phyloP scores from a whole-genome alignment of 2,888 invertebrate genomes.

The Cephus spinipes region DNA sequence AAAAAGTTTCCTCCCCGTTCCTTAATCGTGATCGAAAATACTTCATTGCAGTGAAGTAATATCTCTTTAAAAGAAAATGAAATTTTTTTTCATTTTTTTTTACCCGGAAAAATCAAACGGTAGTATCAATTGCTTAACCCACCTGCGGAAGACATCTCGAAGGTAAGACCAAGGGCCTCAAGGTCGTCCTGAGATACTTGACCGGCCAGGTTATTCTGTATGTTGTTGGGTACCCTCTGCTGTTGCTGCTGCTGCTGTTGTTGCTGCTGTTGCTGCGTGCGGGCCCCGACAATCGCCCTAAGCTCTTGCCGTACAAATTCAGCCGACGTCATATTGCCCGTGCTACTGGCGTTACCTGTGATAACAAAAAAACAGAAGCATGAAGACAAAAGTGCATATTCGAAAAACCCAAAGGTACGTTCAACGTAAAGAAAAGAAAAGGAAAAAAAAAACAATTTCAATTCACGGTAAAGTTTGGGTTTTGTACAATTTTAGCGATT shows the following conservation, averaged over 20 bases:
- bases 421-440: constrained; percentile 8
- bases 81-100: too few species aligned
- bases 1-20: constrained; percentile 4
- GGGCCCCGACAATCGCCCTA: constrained; percentile 87
- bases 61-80: too few species aligned
- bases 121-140: constrained; percentile 51
- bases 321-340: constrained; percentile 74
- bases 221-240: constrained; percentile 64
- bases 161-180: constrained; percentile 77
- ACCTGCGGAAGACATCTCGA: constrained; percentile 76
- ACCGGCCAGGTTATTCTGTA: constrained; percentile 60
- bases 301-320: constrained; percentile 94
- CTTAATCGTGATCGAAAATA: not conserved
- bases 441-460: constrained; percentile 2
- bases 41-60: not conserved
- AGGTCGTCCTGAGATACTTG: constrained; percentile 74
- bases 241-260: constrained; percentile 47
- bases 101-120: not conserved
- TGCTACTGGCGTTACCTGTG: constrained; percentile 69
- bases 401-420: not conserved
- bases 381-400: constrained; percentile 15
- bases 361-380: constrained; percentile 49
- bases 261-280: constrained; percentile 71
- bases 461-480: not conserved
- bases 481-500: not conserved